Base-by-base conservation (phyloP, 2,797 vertebrate genomes). In the Numenius phaeopus region DNA sequence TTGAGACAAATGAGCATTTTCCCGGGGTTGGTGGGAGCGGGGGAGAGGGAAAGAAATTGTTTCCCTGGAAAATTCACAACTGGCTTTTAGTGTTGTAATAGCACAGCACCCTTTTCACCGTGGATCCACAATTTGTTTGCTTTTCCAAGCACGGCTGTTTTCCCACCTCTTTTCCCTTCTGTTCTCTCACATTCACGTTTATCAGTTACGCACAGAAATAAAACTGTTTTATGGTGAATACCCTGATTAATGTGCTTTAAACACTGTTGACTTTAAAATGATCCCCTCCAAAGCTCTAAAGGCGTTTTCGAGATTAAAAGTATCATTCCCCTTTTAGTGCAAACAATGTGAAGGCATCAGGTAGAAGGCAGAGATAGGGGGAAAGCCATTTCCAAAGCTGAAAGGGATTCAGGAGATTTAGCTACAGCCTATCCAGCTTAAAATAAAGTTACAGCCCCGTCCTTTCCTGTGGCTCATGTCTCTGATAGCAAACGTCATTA, bases 371-470 rank as follows among this genome's bases (percentile, higher is more conserved):
- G 94, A 96, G 83, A 96, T 49, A 96, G 77, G 67, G 67, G 69
- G 49, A 97, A 94, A 87, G 67, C 49, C 73, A 95, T 96, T 97
- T 97, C 91, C 69, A 78, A 71, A 96, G 80, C 88, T 93, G 82
- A 95, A 94, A 95, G 88, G 82, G 94, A 95, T 61, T 96, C 62
- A 42, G n/a, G 58, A 97, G 92, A 97, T 97, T 98, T 95, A 97
- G 84, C 88, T 78, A 55, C 72, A 91, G 24, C 90, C 93, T 76
- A 64, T 72, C 75, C 75, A 57, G 80, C 75, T 97, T 95, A 97
- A 97, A 97, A 96, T 95, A 96, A 97, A 97, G 96, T 97, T 96
- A 61, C 92, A 94, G 80, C 92, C 69, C 72, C 96, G 27, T 96
- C 86, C 89, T 94, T 90, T 91, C 76, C 85, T 34, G 26, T 3